A percentile compares a stretch with the other conserved stretches of the same genome.
These are phyloP conservation scores for Galerucella nymphaeae DNA, from an alignment of 2,888 invertebrate species.

Conservation along the genomic window DNA sequence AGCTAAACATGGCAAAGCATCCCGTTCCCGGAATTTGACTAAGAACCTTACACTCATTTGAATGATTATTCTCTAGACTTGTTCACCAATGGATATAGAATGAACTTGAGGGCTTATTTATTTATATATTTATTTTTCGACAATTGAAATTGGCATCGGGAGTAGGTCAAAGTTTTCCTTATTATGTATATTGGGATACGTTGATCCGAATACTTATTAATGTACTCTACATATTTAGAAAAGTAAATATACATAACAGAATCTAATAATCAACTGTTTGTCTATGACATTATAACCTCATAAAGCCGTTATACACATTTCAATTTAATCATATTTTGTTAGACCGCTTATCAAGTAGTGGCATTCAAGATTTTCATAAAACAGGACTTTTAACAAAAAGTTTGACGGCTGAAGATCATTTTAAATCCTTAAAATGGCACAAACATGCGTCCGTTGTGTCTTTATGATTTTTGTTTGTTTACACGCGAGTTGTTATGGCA, in stretches of 20 bases:
- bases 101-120: too few relatives aligned
- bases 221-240: slow-evolving; percentile 49
- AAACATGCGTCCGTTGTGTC: slow-evolving; percentile 42
- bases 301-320: slow-evolving; percentile 56
- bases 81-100: too few relatives aligned
- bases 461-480: slow-evolving; percentile 40
- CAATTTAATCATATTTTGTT: slow-evolving; percentile 51
- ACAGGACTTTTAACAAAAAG: slow-evolving; percentile 7
- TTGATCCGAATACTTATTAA: slow-evolving; percentile 22
- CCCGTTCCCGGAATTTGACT: too few relatives aligned
- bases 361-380: slow-evolving; percentile 47
- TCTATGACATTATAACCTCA: slow-evolving; percentile 56
- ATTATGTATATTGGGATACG: not conserved
- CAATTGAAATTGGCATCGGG: not conserved
- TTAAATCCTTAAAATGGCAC: slow-evolving; percentile 31
- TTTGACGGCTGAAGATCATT: not conserved
- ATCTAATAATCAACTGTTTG: slow-evolving; percentile 55
- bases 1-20: too few relatives aligned
- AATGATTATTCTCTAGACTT: too few relatives aligned
- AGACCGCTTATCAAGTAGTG: slow-evolving; percentile 45
- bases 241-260: slow-evolving; percentile 57
- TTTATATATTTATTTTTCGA: not conserved
- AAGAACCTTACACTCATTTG: too few relatives aligned
- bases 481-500: slow-evolving; percentile 20
- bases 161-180: not conserved